Base-by-base conservation (phyloP, 1,140 invertebrate species). In the Zaprionus africanus region DNA sequence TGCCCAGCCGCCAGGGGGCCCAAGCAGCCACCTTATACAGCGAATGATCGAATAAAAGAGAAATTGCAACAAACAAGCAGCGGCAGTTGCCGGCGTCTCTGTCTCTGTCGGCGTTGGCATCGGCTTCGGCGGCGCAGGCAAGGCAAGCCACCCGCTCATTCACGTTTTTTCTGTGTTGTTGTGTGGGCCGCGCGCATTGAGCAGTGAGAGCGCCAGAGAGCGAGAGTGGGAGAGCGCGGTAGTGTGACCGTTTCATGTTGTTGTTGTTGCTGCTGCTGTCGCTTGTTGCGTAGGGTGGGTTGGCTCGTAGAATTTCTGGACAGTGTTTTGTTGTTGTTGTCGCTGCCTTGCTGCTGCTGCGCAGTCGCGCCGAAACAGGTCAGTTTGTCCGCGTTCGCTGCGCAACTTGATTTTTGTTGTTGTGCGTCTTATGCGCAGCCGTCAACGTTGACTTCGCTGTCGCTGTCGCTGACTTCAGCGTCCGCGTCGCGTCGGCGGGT, bases 1-100 rank as follows among this genome's bases (percentile, higher is more conserved):
- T 85, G 56, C 59, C 13, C 63, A 51, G 38, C 59, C 58, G 59
- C 66, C 53, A 53, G 66, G 66, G 72, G 66, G 59, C 72, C 66
- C 68, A 78, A 74, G 78, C 76, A 67, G 82, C 82, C 82, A 86
- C 82, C 83, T 85, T 86, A 82, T 78, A 87, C 62, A 87, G 58
- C 83, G 83, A 87, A 87, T 88, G 83, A 87, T 88, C 83, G 80
- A 68, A 74, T 87, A 88, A 87, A 87, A 87, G 83, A 88, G 84
- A 88, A 90, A 90, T 88, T 90, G 81, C 85, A 90, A 88, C 85
- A 88, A 88, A 72, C 84, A 76, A 70, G 65, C 80, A 57, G 54
- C 76, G 41, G 41, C 57, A 75, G 65, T 82, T 65, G 68, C 36
- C 54, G 63, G 67, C 71, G 70, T 41, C 70, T 53, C 64, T 63